Percentiles rank a stretch among this genome's conserved stretches.
Conservation (phyloP, 2,888 invertebrate species). For the Acleris sparsana region DNA sequence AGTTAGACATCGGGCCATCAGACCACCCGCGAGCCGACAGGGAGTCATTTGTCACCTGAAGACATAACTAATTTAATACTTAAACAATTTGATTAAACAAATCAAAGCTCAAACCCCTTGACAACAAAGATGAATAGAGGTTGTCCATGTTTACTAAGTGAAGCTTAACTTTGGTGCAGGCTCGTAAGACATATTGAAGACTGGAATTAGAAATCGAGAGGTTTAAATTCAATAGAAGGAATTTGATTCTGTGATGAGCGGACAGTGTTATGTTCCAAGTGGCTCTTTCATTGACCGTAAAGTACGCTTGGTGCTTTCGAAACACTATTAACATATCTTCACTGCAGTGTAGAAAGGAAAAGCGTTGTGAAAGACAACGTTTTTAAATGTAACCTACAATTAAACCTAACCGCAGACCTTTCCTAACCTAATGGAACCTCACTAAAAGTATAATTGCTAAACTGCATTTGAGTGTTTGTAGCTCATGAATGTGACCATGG, state of each 20-base stretch:
- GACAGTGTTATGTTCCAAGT: conserved; percentile 13
- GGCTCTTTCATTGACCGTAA: background rate
- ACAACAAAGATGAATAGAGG: conserved; percentile 11
- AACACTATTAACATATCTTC: background rate
- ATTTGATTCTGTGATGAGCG: conserved; percentile 19
- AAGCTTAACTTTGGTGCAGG: conserved; percentile 18
- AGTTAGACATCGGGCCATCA: conserved; percentile 50
- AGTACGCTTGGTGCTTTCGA: background rate
- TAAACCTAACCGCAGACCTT: too few relatives aligned
- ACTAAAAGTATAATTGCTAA: too few relatives aligned
- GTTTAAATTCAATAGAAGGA: conserved; percentile 26
- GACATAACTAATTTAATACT: conserved; percentile 38
- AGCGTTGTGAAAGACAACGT: too few relatives aligned
- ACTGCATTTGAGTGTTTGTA: too few relatives aligned
- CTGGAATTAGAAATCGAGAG: conserved; percentile 36
- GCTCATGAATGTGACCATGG: too few relatives aligned
- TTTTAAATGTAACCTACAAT: too few relatives aligned
- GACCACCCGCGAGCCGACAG: conserved; percentile 64
- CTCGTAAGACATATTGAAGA: conserved; percentile 25
- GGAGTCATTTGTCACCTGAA: conserved; percentile 65
- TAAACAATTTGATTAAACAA: conserved; percentile 20
- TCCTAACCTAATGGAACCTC: too few relatives aligned
- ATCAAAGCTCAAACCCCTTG: conserved; percentile 25
- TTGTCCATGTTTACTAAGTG: conserved; percentile 11
- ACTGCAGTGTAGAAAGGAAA: too few relatives aligned